phyloP scores from a whole-genome alignment of 2,113 vertebrate species.

The Puffinus mauretanicus region DNA sequence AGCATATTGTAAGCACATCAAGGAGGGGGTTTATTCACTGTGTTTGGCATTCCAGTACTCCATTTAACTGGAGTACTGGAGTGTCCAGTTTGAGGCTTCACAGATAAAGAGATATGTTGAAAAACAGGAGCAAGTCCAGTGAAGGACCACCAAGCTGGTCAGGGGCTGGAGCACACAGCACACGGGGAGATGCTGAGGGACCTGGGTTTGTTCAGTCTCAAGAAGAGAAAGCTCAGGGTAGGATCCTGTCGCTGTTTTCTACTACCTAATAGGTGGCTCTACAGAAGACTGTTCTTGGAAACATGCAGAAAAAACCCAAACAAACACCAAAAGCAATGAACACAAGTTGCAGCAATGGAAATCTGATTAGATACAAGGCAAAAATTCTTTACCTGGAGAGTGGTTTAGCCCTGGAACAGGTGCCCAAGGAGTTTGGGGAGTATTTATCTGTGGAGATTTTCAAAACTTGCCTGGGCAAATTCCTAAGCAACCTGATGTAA shows the following conservation, averaged over 20 bases:
- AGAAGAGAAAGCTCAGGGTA: neutral
- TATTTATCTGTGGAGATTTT: neutral
- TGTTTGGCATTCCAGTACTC: neutral
- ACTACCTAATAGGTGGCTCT: neutral
- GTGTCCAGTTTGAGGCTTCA: neutral
- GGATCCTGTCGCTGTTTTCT: neutral
- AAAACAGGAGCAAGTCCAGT: neutral
- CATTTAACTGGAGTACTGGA: neutral
- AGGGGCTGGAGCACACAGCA: neutral
- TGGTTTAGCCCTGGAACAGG: neutral
- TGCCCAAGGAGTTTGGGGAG: neutral
- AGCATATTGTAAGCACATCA: neutral
- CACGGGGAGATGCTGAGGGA: neutral
- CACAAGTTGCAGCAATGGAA: neutral
- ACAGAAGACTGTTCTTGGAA: neutral
- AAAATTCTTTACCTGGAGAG: neutral
- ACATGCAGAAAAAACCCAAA: fast-evolving
- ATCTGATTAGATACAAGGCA: neutral
- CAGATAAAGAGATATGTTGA: neutral
- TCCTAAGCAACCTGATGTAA: neutral
- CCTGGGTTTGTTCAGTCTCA: neutral
- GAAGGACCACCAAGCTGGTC: neutral
- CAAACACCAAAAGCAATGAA: neutral
- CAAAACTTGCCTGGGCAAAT: neutral
- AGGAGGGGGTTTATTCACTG: neutral